These are phyloP conservation scores for Folsomia manolachei DNA, from an alignment of 2,888 invertebrate genomes.

Conservation along the genomic window DNA sequence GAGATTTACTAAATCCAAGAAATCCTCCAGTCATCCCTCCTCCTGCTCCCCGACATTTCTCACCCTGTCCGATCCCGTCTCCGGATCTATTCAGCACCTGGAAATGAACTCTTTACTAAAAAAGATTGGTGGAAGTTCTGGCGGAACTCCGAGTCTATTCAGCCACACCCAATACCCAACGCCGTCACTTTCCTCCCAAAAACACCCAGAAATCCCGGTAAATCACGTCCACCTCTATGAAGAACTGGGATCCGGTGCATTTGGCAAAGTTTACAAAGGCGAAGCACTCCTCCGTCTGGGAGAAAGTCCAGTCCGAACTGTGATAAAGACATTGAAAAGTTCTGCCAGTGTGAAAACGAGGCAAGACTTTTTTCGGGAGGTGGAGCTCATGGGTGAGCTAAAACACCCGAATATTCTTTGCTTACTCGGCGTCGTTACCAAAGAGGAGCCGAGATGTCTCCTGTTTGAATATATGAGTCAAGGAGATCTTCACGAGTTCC, in stretches of 20 bases:
- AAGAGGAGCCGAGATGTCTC: conserved; percentile 89
- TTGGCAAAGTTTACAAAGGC: conserved; percentile 95
- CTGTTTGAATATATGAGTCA: conserved; percentile 94
- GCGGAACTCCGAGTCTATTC: conserved; percentile 58
- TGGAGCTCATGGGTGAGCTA: conserved; percentile 87
- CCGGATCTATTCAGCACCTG: conserved; percentile 57
- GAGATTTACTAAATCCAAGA: conserved; percentile 33
- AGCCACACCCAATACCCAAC: neutral
- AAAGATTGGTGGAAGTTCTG: conserved; percentile 57
- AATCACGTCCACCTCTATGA: conserved; percentile 81
- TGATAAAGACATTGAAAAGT: conserved; percentile 89
- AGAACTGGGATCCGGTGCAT: conserved; percentile 92
- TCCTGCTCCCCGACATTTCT: neutral
- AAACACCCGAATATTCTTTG: conserved; percentile 94
- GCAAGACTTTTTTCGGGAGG: conserved; percentile 82
- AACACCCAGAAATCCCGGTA: conserved; percentile 72
- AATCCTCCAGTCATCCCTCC: neutral
- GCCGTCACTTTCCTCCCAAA: conserved; percentile 51
- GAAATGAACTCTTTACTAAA: conserved; percentile 76
- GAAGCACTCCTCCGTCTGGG: conserved; percentile 64
- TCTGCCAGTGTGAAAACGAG: conserved; percentile 84
- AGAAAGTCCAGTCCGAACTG: conserved; percentile 74
- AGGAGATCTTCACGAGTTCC: conserved; percentile 93
- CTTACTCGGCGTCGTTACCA: conserved; percentile 84
- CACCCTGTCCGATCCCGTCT: neutral